phyloP scores from a whole-genome alignment of 2,113 vertebrate species.

The Oryzias woworae region DNA sequence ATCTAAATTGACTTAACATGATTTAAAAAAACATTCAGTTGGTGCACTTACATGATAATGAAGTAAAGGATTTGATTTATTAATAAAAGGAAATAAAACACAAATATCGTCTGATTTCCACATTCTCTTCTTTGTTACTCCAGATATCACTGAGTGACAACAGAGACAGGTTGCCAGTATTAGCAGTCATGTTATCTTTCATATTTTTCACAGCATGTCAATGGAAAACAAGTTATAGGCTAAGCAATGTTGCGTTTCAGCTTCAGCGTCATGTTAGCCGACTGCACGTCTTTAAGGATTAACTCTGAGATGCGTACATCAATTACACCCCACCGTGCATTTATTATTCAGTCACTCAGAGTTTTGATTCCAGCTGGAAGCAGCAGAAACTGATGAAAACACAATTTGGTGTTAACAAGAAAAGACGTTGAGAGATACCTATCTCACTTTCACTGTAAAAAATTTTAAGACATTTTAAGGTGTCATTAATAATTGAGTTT shows the following conservation, averaged over 20 bases:
- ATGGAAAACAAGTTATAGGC: too few species aligned
- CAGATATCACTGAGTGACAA: too few species aligned
- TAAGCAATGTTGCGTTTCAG: conserved; percentile 32
- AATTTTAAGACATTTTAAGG: conserved; percentile 11
- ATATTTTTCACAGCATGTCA: too few species aligned
- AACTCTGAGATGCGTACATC: conserved; percentile 46
- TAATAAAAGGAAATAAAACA: too few species aligned
- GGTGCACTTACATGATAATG: too few species aligned
- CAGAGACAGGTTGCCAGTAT: too few species aligned
- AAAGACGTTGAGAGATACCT: conserved; percentile 5
- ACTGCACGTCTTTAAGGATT: conserved; percentile 43
- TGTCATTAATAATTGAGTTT: conserved; percentile 6
- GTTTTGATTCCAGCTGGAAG: conserved; percentile 45
- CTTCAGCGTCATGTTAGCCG: conserved; percentile 22
- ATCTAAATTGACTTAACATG: too few species aligned
- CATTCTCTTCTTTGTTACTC: too few species aligned
- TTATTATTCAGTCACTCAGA: conserved; percentile 51
- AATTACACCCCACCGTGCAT: conserved; percentile 60
- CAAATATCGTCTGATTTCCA: too few species aligned
- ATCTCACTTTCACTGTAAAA: conserved; percentile 19
- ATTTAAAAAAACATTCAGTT: too few species aligned
- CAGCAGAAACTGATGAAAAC: conserved; percentile 36
- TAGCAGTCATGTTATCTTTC: too few species aligned
- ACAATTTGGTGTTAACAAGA: conserved; percentile 19
- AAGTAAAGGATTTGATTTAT: too few species aligned